Evolutionary conservation across 64 coral and sea anemone species (phyloP).

Genomic region (Pachyseris speciosa): DNA sequence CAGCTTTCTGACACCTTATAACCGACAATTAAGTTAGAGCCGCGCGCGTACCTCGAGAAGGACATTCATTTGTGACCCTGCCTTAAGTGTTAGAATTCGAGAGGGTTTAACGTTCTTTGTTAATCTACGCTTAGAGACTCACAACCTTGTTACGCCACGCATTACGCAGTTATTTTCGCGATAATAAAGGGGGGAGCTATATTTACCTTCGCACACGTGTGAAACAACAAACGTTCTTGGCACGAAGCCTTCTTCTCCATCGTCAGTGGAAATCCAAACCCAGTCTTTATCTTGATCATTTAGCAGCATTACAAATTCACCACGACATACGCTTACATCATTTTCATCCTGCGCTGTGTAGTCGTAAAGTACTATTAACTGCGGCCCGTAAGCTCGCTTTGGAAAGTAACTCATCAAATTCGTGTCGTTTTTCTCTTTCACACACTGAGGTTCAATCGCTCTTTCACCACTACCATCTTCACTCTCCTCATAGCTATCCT

Average conservation of each 20-base stretch:
- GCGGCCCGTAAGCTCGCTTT: constrained; percentile 84
- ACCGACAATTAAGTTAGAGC: no score
- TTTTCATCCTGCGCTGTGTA: constrained; percentile 85
- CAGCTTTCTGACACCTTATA: no score
- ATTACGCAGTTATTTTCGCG: no score
- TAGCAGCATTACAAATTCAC: constrained; percentile 88
- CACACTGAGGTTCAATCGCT: not conserved
- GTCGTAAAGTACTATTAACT: constrained; percentile 86
- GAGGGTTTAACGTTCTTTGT: no score
- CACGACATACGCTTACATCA: constrained; percentile 74
- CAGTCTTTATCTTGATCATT: constrained; percentile 92
- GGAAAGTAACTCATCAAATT: constrained; percentile 83
- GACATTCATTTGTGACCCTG: no score
- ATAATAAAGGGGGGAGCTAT: not conserved
- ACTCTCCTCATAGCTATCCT: constrained; percentile 73
- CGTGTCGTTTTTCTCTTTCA: not conserved
- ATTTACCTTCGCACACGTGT: constrained; percentile 92
- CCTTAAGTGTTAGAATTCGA: no score
- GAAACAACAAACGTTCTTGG: constrained; percentile 84
- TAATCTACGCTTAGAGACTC: no score
- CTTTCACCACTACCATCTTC: constrained; percentile 37
- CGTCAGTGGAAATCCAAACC: constrained; percentile 80
- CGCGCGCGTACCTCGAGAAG: no score
- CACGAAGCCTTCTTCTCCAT: constrained; percentile 90
- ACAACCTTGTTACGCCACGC: not conserved